Conservation (phyloP, 2,113 vertebrate species). For the Phalacrocorax carbo region DNA sequence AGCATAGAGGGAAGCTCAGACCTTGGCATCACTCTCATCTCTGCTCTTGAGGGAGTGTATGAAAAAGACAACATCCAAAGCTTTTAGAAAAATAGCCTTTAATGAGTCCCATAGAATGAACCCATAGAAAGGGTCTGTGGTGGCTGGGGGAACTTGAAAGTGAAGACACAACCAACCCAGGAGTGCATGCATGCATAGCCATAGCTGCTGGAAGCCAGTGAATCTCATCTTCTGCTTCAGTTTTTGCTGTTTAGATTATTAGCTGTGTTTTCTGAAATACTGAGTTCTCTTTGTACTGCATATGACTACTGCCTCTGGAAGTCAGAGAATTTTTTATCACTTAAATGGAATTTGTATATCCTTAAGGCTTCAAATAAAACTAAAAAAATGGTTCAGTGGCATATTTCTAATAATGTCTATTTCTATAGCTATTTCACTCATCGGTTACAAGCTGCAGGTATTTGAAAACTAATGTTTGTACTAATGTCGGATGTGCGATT, state of each 20-base stretch:
- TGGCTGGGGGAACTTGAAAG: neutral
- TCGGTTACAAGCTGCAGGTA: neutral
- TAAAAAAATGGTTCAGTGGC: neutral
- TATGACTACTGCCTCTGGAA: neutral
- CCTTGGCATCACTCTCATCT: conserved; percentile 6
- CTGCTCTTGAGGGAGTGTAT: neutral
- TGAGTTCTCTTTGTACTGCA: neutral
- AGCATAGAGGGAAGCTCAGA: neutral
- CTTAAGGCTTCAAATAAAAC: neutral
- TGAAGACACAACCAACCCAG: neutral
- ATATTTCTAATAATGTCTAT: neutral
- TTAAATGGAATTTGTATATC: neutral
- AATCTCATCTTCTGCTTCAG: neutral
- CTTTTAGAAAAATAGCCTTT: conserved; percentile 29
- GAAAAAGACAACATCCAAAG: conserved; percentile 28
- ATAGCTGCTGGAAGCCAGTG: neutral
- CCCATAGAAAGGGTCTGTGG: neutral
- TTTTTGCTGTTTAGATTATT: neutral
- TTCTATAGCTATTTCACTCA: neutral
- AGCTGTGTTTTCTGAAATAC: neutral
- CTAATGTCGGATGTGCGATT: neutral
- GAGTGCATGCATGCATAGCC: neutral
- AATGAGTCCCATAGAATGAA: conserved; percentile 12
- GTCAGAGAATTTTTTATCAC: neutral
- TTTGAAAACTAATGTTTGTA: neutral